phyloP scores from a whole-genome alignment of 2,888 invertebrate species.

The Pterostichus madidus region DNA sequence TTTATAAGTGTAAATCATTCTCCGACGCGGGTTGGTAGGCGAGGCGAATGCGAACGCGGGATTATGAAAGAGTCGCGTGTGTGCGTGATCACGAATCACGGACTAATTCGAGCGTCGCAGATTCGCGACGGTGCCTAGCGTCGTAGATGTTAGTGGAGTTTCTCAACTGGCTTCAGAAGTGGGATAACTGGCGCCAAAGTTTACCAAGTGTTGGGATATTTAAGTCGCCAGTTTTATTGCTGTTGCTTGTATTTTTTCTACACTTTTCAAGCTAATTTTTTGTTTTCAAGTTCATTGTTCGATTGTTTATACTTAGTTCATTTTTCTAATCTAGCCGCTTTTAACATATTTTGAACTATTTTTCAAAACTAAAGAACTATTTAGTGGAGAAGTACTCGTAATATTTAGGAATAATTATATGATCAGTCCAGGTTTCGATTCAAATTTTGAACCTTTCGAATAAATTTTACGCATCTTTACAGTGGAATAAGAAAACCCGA shows the following conservation, averaged over 20 bases:
- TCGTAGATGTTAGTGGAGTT: not conserved
- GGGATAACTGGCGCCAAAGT: constrained; percentile 17
- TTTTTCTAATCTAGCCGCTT: too few species aligned
- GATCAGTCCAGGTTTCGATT: too few species aligned
- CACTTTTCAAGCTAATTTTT: not conserved
- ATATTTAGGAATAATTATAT: too few species aligned
- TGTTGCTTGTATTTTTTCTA: not conserved
- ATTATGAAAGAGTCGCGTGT: constrained; percentile 32
- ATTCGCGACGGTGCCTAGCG: not conserved
- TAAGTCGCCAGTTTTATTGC: not conserved
- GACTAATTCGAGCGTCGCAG: constrained; percentile 7
- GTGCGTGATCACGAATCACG: constrained; percentile 11
- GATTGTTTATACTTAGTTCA: not conserved
- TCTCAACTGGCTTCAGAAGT: constrained; percentile 22
- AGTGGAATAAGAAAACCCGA: too few species aligned
- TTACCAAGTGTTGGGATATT: constrained; percentile 22
- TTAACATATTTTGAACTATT: too few species aligned
- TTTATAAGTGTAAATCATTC: constrained; percentile 60
- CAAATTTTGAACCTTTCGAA: too few species aligned
- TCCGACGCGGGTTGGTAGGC: not conserved
- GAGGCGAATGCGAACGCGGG: constrained; percentile 3
- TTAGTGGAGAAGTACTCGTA: too few species aligned
- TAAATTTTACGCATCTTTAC: too few species aligned
- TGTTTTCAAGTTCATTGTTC: not conserved
- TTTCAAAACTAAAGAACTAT: too few species aligned